Base-by-base conservation (phyloP, 2,888 invertebrate genomes). In the Megalurothrips usitatus region DNA sequence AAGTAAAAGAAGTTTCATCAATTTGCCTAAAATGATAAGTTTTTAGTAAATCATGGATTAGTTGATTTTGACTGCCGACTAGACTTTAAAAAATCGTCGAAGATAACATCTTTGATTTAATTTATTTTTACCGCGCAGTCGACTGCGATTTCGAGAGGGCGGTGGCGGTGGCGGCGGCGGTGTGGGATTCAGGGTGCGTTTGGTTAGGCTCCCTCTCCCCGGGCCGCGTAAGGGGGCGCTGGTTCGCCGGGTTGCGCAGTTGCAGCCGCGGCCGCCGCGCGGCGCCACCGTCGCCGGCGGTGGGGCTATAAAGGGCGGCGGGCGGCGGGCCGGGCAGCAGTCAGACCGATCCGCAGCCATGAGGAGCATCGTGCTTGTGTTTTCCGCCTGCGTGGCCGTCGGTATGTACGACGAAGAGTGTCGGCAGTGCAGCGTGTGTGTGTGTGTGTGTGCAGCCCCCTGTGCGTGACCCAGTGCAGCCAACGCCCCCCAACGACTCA, bases 321-420 rank as follows among this genome's bases (percentile, higher is more conserved):
- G 23, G 68, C 68, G 23, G 23, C 23, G 68, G 68, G 23, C 68
- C 68, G 68, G 68, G 68, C 23, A 75, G 68, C 68, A 75, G 68
- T 26, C 68, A 75, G 68, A 26, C 68, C 26, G 68, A 75, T 12
- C 68, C 68, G 26, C 12, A 9, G 68, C 68, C 68, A 75, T 75
- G 68, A 75, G 23, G 68, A 75, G 68, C 68, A 75, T 75, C 68
- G 68, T 75, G 68, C 26, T 75, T 12, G 68, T 75, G 68, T 75
- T 23, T 75, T 26, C 26, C 68, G 68, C 68, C 68, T 26, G 23
- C 68, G 68, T 75, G 68, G 68, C 68, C 68, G 68, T 75, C 68
- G 68, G 68, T 75, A 75, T 26, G 68, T 75, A 75, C 68, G n/a
- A 75, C 68, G 23, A 26, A 75, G 19, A 68, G 68, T 75, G 68